phyloP scores from a whole-genome alignment of 2,113 vertebrate species.

The Rhynchomys soricoides region DNA sequence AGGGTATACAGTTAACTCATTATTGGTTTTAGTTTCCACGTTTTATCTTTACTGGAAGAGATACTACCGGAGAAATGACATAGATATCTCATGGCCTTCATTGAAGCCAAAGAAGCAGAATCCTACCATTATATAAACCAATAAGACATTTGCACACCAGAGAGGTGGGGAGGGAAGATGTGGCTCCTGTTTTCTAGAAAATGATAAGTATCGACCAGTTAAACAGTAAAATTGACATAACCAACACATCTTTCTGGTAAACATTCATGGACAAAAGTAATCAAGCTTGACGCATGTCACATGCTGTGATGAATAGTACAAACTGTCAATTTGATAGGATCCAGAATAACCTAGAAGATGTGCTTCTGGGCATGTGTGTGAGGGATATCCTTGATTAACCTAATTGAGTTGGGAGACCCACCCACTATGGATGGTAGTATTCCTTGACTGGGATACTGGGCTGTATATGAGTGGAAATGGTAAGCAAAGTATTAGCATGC shows the following conservation, averaged over 20 bases:
- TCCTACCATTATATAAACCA: neutral
- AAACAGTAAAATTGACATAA: neutral
- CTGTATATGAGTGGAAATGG: neutral
- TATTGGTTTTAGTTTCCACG: neutral
- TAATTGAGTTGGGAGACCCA: neutral
- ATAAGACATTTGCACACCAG: neutral
- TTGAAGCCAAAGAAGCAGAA: neutral
- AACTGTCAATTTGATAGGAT: neutral
- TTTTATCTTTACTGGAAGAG: neutral
- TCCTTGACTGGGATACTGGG: neutral
- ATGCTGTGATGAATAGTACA: neutral
- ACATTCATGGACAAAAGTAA: neutral
- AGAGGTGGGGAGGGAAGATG: neutral
- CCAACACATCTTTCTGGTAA: neutral
- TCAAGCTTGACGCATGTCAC: neutral
- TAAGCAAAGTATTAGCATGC: neutral
- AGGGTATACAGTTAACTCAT: neutral
- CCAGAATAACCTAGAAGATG: neutral
- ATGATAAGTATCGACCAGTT: neutral
- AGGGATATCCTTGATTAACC: neutral
- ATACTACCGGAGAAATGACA: neutral
- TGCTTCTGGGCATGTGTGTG: neutral
- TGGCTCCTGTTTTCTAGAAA: neutral
- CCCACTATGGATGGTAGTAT: neutral
- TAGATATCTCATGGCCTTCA: neutral